Conservation (phyloP, 37 sponge, comb jelly and placozoan genomes). For the Tethya wilhelma region DNA sequence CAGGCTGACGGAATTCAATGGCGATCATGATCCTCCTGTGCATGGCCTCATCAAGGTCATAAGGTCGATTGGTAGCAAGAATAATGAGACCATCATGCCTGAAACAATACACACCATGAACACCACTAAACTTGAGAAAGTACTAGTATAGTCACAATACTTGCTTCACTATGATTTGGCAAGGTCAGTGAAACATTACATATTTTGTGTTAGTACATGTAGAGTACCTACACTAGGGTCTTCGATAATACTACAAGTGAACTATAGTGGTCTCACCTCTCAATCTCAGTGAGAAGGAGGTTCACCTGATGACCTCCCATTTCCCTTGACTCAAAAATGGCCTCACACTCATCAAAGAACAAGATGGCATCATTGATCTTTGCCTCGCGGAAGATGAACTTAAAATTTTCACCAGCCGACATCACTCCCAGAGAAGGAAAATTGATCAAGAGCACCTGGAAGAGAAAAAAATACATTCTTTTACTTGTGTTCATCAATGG, state of each 20-base stretch:
- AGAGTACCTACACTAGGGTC: too few species aligned
- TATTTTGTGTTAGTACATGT: too few species aligned
- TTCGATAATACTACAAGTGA: too few species aligned
- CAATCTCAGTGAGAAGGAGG: slow-evolving; percentile 81
- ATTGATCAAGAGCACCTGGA: slow-evolving; percentile 81
- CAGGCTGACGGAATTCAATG: slow-evolving; percentile 83
- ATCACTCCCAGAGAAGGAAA: slow-evolving; percentile 84
- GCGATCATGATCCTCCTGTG: slow-evolving; percentile 80
- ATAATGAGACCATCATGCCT: slow-evolving; percentile 90
- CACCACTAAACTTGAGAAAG: background rate
- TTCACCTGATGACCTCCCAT: slow-evolving; percentile 79
- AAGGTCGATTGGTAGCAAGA: slow-evolving; percentile 82
- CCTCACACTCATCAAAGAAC: slow-evolving; percentile 96
- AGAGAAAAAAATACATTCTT: too few species aligned
- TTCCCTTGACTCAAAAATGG: slow-evolving; percentile 87
- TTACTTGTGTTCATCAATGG: background rate
- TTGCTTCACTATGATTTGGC: background rate
- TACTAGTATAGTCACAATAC: background rate
- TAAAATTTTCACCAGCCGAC: slow-evolving; percentile 89
- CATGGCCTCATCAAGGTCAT: slow-evolving; percentile 88
- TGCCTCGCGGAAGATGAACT: slow-evolving; percentile 89
- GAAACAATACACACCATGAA: background rate
- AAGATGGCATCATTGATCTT: slow-evolving; percentile 94
- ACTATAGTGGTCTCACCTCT: too few species aligned
- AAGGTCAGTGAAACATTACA: too few species aligned